Conservation (phyloP, 2,113 vertebrate genomes). For the Saimiri boliviensis region DNA sequence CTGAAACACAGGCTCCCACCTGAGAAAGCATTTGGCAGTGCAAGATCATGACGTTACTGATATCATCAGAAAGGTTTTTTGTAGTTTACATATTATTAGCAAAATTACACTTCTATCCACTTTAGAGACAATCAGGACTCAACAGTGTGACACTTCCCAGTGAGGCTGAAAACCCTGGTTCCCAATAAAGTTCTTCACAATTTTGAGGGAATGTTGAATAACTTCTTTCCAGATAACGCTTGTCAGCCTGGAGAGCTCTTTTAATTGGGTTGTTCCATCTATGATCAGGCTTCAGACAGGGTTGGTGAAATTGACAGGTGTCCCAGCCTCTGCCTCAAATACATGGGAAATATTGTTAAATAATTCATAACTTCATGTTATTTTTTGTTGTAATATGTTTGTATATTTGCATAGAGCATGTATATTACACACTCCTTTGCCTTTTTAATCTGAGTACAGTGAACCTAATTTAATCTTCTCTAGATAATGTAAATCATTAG, state of each 20-base stretch:
- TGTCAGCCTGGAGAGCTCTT: not conserved
- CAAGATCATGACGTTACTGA: accelerated
- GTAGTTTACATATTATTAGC: not conserved
- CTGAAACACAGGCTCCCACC: not conserved
- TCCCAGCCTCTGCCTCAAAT: not conserved
- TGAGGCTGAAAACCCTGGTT: not conserved
- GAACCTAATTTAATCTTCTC: not conserved
- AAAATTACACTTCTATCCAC: not conserved
- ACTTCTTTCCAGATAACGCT: not conserved
- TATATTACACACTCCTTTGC: not conserved
- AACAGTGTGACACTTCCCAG: not conserved
- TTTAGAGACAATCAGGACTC: not conserved
- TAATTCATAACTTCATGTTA: not conserved
- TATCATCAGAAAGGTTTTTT: too few relatives aligned
- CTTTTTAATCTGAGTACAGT: not conserved
- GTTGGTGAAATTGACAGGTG: accelerated
- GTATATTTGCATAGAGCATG: too few relatives aligned
- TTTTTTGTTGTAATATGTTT: not conserved
- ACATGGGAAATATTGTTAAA: not conserved
- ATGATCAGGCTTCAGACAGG: not conserved
- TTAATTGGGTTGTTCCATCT: accelerated
- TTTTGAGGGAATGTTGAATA: not conserved
- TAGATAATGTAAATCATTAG: not conserved
- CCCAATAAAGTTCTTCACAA: not conserved
- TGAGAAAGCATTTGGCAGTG: accelerated